These are phyloP conservation scores for Cyanocitta stelleri DNA, from an alignment of 2,113 vertebrate species.

Conservation along the genomic window DNA sequence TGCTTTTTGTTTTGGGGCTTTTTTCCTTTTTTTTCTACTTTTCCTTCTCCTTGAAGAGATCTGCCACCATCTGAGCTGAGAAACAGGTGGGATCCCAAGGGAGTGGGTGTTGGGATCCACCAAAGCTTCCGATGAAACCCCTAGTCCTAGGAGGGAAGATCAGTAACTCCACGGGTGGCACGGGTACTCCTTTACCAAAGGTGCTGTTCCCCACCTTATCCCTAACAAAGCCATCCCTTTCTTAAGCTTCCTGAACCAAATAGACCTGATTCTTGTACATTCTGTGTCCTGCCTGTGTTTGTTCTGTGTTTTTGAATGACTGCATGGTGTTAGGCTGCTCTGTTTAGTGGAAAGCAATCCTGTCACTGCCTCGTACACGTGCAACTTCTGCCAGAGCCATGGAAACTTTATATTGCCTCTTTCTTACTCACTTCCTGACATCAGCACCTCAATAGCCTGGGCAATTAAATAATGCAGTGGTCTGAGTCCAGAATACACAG, in stretches of 20 bases:
- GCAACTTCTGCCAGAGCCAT: not conserved
- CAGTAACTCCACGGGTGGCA: not conserved
- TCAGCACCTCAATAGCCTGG: not conserved
- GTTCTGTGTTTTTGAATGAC: not conserved
- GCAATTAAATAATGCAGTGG: not conserved
- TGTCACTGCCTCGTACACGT: rapidly evolving
- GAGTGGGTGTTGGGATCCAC: not conserved
- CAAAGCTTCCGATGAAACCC: not conserved
- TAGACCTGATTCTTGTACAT: not conserved
- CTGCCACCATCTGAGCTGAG: not conserved
- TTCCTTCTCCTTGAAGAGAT: not conserved
- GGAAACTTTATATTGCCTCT: not conserved
- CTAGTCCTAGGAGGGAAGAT: not conserved
- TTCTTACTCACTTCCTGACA: not conserved
- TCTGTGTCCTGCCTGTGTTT: not conserved
- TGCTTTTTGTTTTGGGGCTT: not conserved
- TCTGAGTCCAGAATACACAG: not conserved
- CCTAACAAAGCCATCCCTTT: not conserved
- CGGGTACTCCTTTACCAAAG: not conserved
- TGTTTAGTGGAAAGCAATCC: not conserved
- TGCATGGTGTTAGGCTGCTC: not conserved
- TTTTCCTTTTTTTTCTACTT: rapidly evolving
- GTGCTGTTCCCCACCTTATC: not conserved
- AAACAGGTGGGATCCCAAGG: not conserved
- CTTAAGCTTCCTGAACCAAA: not conserved